Percentiles rank a stretch among this genome's conserved stretches.
These are phyloP conservation scores for Halictus ligatus DNA, from an alignment of 2,888 invertebrate genomes.

Conservation along the genomic window DNA sequence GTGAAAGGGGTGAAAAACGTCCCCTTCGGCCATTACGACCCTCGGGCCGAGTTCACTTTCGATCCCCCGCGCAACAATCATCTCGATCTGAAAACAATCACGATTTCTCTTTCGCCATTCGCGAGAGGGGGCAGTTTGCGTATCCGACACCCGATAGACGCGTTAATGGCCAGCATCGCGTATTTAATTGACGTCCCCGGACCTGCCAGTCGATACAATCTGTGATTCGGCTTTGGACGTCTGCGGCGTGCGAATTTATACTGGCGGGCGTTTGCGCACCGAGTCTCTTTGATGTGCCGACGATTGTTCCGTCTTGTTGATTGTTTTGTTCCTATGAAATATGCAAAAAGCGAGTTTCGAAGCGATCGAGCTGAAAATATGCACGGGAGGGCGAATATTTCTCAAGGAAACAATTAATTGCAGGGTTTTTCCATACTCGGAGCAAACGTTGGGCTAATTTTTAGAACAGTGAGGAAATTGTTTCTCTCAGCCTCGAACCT, in stretches of 20 bases:
- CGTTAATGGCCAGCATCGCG: constrained; percentile 63
- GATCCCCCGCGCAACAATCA: constrained; percentile 56
- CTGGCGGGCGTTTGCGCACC: neutral
- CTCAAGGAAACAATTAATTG: neutral
- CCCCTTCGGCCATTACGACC: constrained; percentile 49
- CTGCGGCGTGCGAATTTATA: constrained; percentile 8
- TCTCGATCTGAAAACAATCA: constrained; percentile 61
- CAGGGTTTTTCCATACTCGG: neutral
- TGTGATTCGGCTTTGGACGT: constrained; percentile 10
- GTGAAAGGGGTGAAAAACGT: constrained; percentile 64
- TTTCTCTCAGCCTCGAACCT: too few relatives aligned
- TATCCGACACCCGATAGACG: constrained; percentile 57
- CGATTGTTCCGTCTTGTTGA: neutral
- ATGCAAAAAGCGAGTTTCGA: neutral
- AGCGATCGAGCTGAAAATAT: neutral
- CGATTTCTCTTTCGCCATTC: constrained; percentile 27
- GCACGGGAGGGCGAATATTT: neutral
- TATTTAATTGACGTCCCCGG: constrained; percentile 61
- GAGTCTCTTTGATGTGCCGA: neutral
- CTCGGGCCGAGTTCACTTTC: constrained; percentile 36
- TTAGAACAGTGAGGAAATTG: neutral
- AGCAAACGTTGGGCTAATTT: neutral
- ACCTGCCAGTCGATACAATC: constrained; percentile 62
- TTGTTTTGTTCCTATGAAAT: neutral
- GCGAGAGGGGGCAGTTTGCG: constrained; percentile 4